A percentile compares a stretch with the other conserved stretches of the same genome.
Evolutionary conservation across 2,797 vertebrate species (phyloP).

Genomic region (Xenentodon cancila): DNA sequence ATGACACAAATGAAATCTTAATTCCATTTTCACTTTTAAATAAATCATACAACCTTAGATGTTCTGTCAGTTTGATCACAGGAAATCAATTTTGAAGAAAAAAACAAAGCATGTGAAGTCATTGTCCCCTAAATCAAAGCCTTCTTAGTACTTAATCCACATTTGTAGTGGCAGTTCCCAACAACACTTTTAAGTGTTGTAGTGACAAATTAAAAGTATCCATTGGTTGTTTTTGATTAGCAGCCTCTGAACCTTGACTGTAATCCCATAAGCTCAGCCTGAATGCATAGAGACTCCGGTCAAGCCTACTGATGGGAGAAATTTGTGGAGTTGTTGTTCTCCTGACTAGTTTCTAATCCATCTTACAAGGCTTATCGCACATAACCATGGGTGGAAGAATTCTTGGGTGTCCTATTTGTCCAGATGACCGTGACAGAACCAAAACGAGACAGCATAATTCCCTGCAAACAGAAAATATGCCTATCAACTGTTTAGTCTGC

Average conservation of each 20-base stretch:
- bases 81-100: slow-evolving; percentile 24
- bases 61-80: slow-evolving; percentile 40
- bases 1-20: slow-evolving; percentile 39
- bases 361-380: slow-evolving; percentile 40
- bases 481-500: neutral
- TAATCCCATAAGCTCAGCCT: slow-evolving; percentile 72
- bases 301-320: slow-evolving; percentile 50
- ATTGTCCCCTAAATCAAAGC: slow-evolving; percentile 53
- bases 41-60: slow-evolving; percentile 16
- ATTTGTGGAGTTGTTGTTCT: slow-evolving; percentile 51
- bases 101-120: slow-evolving; percentile 29
- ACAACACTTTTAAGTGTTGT: slow-evolving; percentile 66
- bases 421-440: slow-evolving; percentile 13
- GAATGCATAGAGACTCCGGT: slow-evolving; percentile 47
- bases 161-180: slow-evolving; percentile 61
- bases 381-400: slow-evolving; percentile 36
- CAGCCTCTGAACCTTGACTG: slow-evolving; percentile 73
- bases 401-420: slow-evolving; percentile 19
- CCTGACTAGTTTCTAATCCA: slow-evolving; percentile 66
- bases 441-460: neutral
- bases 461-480: neutral
- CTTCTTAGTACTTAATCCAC: slow-evolving; percentile 59
- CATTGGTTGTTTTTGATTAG: slow-evolving; percentile 73
- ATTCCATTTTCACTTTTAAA: slow-evolving; percentile 15
- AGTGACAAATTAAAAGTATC: slow-evolving; percentile 70